Evolutionary conservation across 2,888 invertebrate species (phyloP).

Genomic region (Pecten maximus): DNA sequence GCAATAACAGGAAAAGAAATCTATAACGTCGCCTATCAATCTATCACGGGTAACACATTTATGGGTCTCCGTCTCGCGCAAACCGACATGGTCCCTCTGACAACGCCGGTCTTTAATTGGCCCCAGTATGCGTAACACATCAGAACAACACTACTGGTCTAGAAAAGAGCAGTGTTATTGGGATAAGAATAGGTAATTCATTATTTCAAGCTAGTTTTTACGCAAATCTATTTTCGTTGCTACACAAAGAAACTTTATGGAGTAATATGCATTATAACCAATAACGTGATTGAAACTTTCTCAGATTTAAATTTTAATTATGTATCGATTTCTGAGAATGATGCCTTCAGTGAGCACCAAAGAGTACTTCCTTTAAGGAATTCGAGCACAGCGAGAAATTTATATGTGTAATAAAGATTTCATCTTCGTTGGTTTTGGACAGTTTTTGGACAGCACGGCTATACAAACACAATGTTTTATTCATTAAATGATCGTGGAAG

Average conservation of each 20-base stretch:
- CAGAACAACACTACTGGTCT: not conserved
- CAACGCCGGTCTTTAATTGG: conserved; percentile 8
- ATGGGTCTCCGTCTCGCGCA: conserved; percentile 3
- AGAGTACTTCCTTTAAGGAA: conserved; percentile 1
- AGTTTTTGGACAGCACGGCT: not conserved
- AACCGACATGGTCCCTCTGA: conserved; percentile 24
- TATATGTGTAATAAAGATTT: not conserved
- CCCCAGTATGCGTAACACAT: not conserved
- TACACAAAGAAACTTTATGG: not conserved
- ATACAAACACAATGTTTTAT: not conserved
- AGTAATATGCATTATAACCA: not conserved
- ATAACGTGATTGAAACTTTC: not conserved
- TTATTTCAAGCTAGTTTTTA: not conserved
- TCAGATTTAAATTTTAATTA: conserved; percentile 18
- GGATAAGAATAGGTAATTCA: not conserved
- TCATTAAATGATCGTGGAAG: not conserved
- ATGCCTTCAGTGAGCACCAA: not conserved
- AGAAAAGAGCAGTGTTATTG: not conserved
- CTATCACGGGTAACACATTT: conserved; percentile 19
- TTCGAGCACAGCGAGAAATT: not conserved
- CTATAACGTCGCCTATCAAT: conserved; percentile 16
- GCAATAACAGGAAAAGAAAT: conserved; percentile 26
- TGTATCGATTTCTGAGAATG: not conserved
- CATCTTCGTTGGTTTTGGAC: not conserved
- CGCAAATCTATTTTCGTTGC: not conserved